Conservation (phyloP, 2,888 invertebrate species). For the Leistus spinibarbis region DNA sequence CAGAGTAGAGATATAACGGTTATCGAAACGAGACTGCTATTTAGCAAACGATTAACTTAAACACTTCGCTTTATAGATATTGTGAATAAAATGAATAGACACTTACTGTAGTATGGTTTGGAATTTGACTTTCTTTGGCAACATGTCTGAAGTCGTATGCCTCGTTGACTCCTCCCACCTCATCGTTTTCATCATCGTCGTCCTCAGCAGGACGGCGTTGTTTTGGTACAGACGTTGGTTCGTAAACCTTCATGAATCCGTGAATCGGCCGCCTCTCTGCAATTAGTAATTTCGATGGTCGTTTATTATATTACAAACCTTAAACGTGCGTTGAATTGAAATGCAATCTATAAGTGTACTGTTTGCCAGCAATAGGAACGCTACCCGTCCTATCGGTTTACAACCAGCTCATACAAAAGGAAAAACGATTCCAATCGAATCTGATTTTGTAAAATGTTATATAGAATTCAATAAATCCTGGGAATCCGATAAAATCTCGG, state of each 20-base stretch:
- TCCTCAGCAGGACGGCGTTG: constrained; percentile 53
- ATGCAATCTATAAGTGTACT: neutral
- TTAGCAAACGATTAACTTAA: too few relatives aligned
- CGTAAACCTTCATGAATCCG: constrained; percentile 63
- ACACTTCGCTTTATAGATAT: too few relatives aligned
- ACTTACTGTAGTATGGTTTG: constrained; percentile 54
- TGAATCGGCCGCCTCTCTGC: constrained; percentile 59
- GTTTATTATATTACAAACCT: constrained; percentile 23
- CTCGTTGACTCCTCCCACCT: constrained; percentile 52
- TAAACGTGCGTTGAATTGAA: constrained; percentile 5
- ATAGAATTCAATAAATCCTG: neutral
- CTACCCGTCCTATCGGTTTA: neutral
- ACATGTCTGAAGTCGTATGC: constrained; percentile 56
- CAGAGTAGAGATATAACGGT: too few relatives aligned
- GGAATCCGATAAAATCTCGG: neutral
- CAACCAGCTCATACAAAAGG: neutral
- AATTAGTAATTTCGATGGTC: constrained; percentile 42
- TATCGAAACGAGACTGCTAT: too few relatives aligned
- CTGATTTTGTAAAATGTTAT: neutral
- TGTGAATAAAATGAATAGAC: too few relatives aligned
- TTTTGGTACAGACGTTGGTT: constrained; percentile 55
- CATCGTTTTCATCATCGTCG: constrained; percentile 58
- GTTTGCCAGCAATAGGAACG: too few relatives aligned
- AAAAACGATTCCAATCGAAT: neutral
- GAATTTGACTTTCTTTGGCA: constrained; percentile 57